phyloP scores from a whole-genome alignment of 2,888 invertebrate genomes.

The Drepanosiphum platanoidis region DNA sequence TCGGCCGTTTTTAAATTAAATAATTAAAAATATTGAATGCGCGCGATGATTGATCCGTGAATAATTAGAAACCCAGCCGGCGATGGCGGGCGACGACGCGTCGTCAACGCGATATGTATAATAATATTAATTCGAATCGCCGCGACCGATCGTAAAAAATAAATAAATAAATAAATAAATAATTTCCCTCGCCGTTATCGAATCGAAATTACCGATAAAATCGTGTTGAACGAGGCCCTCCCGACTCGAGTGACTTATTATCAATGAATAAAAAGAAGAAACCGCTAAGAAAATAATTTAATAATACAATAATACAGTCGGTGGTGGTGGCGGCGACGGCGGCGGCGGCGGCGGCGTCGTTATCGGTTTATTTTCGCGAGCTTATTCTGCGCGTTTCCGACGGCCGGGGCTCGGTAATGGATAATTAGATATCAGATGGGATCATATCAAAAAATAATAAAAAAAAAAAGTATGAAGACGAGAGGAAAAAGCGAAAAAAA shows the following conservation, averaged over 20 bases:
- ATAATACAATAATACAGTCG: not conserved
- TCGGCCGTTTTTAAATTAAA: not conserved
- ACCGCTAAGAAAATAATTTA: not conserved
- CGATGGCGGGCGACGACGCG: not conserved
- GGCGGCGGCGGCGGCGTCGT: not conserved
- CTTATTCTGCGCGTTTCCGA: not conserved
- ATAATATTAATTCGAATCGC: not conserved
- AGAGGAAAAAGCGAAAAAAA: constrained; percentile 7
- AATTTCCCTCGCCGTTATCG: not conserved
- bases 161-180: too few relatives aligned
- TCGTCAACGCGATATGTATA: not conserved
- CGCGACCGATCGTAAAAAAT: not conserved
- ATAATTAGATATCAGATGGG: constrained; percentile 30
- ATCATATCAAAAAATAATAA: not conserved
- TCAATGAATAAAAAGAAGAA: not conserved
- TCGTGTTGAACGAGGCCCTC: not conserved
- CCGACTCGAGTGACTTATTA: not conserved
- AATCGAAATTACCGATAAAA: not conserved
- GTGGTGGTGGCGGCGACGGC: not conserved
- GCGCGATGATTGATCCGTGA: not conserved
- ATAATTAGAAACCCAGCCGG: not conserved
- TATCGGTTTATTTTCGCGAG: not conserved
- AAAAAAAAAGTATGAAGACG: not conserved
- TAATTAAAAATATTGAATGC: not conserved
- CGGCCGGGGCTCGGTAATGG: constrained; percentile 2